These are phyloP conservation scores for Platichthys stellatus DNA, from an alignment of 2,113 vertebrate species.

Conservation along the genomic window DNA sequence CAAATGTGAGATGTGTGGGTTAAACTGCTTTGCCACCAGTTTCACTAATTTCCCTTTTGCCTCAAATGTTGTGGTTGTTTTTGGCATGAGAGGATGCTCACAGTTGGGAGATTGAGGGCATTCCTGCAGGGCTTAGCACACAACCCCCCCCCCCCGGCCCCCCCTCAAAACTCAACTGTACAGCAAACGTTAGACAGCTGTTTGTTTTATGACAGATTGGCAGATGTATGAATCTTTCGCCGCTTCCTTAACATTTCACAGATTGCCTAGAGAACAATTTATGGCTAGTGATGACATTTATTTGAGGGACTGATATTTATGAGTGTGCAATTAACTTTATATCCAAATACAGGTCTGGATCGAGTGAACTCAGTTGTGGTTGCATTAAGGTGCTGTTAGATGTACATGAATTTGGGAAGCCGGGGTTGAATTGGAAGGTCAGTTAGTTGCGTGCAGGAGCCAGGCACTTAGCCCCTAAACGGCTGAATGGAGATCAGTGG, in stretches of 20 bases:
- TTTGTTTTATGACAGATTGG: too few relatives aligned
- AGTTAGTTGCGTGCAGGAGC: not conserved
- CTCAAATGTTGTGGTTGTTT: constrained; percentile 75
- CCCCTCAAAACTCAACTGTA: constrained; percentile 15
- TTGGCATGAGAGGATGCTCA: constrained; percentile 67
- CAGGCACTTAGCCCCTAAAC: not conserved
- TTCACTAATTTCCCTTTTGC: constrained; percentile 76
- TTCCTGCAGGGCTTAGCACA: constrained; percentile 60
- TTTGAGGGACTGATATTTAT: too few relatives aligned
- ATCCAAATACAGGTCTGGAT: too few relatives aligned
- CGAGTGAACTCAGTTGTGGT: too few relatives aligned
- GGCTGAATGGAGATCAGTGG: not conserved
- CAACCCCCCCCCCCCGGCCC: constrained; percentile 31
- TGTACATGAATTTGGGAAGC: not conserved
- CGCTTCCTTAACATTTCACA: too few relatives aligned
- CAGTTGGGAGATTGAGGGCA: constrained; percentile 61
- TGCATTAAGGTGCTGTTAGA: too few relatives aligned
- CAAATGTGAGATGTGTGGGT: constrained; percentile 73
- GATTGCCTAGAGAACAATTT: too few relatives aligned
- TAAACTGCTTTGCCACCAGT: constrained; percentile 82
- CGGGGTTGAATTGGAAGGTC: not conserved
- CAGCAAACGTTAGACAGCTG: not conserved
- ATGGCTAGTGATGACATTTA: too few relatives aligned
- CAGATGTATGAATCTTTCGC: too few relatives aligned
- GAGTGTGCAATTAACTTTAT: too few relatives aligned